phyloP scores from a whole-genome alignment of 2,113 vertebrate species.

The Mugil cephalus region DNA sequence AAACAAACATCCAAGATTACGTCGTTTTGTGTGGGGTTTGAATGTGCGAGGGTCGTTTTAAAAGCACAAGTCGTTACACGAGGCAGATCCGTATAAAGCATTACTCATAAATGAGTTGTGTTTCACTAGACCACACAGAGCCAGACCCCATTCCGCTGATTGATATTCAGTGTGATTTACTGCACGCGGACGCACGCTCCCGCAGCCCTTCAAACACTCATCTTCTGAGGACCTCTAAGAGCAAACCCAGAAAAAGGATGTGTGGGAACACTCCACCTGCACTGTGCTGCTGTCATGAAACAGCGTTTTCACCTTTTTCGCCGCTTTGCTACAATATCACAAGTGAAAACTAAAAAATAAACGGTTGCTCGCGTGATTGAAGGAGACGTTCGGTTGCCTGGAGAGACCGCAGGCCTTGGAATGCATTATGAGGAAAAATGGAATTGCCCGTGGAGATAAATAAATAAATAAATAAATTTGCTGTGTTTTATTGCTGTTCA shows the following conservation, averaged over 20 bases:
- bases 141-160: neutral
- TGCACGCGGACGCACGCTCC: slow-evolving; percentile 1
- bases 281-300: slow-evolving; percentile 36
- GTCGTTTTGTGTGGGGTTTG: neutral
- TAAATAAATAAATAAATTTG: neutral
- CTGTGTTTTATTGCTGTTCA: neutral
- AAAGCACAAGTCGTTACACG: neutral
- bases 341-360: neutral
- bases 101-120: too few species aligned
- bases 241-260: slow-evolving; percentile 45
- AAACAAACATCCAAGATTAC: neutral
- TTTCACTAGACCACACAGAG: too few species aligned
- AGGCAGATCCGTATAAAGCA: neutral
- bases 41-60: neutral
- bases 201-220: slow-evolving; percentile 52
- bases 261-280: slow-evolving; percentile 62
- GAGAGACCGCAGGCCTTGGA: neutral
- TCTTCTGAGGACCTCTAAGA: slow-evolving; percentile 48
- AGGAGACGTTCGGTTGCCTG: slow-evolving; percentile 7
- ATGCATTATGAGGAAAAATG: neutral
- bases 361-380: neutral
- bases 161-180: neutral
- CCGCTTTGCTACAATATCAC: slow-evolving; percentile 21
- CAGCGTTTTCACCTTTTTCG: slow-evolving; percentile 49
- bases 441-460: neutral